These are phyloP conservation scores for Epinotia ramella DNA, from an alignment of 2,888 invertebrate species.

Conservation along the genomic window DNA sequence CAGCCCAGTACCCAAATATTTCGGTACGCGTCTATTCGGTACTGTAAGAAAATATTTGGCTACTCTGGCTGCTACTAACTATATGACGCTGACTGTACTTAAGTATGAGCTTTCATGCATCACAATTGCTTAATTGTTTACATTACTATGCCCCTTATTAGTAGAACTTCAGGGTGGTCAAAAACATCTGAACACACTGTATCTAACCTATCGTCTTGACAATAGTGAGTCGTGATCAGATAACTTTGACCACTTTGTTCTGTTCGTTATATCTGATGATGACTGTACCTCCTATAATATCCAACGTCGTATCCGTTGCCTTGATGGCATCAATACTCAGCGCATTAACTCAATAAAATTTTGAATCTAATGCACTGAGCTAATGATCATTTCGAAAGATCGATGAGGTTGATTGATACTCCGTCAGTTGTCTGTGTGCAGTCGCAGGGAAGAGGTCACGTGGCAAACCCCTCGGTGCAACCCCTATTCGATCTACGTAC, in stretches of 20 bases:
- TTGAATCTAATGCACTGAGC: slow-evolving; percentile 16
- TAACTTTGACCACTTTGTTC: background rate
- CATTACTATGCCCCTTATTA: too few relatives aligned
- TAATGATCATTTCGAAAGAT: slow-evolving; percentile 68
- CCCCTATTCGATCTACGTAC: slow-evolving; percentile 68
- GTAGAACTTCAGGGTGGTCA: too few relatives aligned
- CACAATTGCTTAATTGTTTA: too few relatives aligned
- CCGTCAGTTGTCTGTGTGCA: slow-evolving; percentile 59
- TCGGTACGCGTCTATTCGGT: too few relatives aligned
- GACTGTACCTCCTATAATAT: background rate
- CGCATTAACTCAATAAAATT: slow-evolving; percentile 6
- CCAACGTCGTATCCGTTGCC: too few relatives aligned
- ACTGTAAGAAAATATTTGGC: too few relatives aligned
- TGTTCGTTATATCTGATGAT: background rate
- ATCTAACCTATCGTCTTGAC: background rate
- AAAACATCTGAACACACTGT: background rate
- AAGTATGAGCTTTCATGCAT: too few relatives aligned
- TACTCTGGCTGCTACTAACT: too few relatives aligned
- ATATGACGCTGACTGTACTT: too few relatives aligned
- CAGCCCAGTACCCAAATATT: too few relatives aligned
- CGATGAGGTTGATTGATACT: slow-evolving; percentile 75
- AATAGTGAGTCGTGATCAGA: background rate
- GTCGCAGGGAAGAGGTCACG: slow-evolving; percentile 70
- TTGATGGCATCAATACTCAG: background rate
- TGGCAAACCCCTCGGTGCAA: slow-evolving; percentile 73